A percentile compares a stretch with the other conserved stretches of the same genome.
Conservation (phyloP, 2,888 invertebrate species). For the Xylophagus ater region DNA sequence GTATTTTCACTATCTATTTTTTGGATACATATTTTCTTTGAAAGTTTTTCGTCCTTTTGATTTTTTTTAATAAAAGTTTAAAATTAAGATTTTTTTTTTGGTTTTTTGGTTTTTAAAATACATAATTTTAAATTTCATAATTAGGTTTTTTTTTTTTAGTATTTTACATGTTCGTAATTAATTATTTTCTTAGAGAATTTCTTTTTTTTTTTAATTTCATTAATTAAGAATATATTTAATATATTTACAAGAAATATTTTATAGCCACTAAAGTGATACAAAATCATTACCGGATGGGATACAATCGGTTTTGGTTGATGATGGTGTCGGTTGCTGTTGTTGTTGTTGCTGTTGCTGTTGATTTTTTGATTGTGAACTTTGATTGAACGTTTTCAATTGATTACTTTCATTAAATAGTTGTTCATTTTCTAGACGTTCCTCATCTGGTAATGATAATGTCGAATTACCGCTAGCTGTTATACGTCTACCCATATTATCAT, state of each 20-base stretch:
- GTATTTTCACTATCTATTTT: too few species aligned
- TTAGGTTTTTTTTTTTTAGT: too few species aligned
- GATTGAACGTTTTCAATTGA: conserved; percentile 22
- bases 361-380: conserved; percentile 7
- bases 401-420: conserved; percentile 32
- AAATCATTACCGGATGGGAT: conserved; percentile 28
- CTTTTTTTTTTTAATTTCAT: conserved; percentile 3
- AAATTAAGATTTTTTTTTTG: too few species aligned
- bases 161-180: too few species aligned
- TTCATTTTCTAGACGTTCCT: conserved; percentile 36
- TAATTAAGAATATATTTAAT: conserved; percentile 4
- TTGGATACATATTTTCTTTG: too few species aligned
- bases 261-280: conserved; percentile 36
- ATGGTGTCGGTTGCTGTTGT: conserved; percentile 22
- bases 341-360: conserved; percentile 14
- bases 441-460: conserved; percentile 68
- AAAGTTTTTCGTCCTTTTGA: too few species aligned
- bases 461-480: conserved; percentile 84
- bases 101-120: too few species aligned
- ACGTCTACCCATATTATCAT: conserved; percentile 84
- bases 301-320: conserved; percentile 17
- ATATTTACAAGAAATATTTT: too few species aligned
- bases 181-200: too few species aligned
- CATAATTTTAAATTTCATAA: too few species aligned
- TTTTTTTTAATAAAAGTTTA: too few species aligned